Evolutionary conservation across 2,113 vertebrate genomes (phyloP).

Genomic region (Plecotus auritus): DNA sequence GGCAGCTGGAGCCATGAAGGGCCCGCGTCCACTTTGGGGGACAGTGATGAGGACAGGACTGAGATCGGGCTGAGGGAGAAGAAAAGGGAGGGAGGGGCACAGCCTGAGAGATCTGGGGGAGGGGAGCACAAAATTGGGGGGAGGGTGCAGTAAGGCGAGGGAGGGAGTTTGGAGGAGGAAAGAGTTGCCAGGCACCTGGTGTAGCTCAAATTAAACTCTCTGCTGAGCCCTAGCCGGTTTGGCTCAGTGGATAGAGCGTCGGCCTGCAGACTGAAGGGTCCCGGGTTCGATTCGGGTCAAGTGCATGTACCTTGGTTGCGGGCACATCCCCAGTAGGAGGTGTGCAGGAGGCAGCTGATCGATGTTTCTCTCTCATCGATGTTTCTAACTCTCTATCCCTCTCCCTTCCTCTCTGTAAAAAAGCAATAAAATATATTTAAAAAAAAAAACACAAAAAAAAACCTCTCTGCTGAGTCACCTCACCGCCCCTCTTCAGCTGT

Average conservation of each 20-base stretch:
- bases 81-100: neutral
- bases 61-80: neutral
- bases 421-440: too few relatives aligned
- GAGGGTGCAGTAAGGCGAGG: accelerated
- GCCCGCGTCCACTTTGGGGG: accelerated
- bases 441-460: too few relatives aligned
- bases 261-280: too few relatives aligned
- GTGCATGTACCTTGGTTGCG: too few relatives aligned
- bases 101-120: neutral
- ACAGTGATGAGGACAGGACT: neutral
- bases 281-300: too few relatives aligned
- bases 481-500: neutral
- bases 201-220: neutral
- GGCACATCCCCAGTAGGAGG: too few relatives aligned
- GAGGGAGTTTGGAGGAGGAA: neutral
- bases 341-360: too few relatives aligned
- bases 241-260: too few relatives aligned
- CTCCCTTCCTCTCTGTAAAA: too few relatives aligned
- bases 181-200: neutral
- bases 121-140: neutral
- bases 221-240: too few relatives aligned
- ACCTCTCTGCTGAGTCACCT: neutral
- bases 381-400: too few relatives aligned
- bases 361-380: too few relatives aligned
- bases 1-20: neutral